A percentile compares a stretch with the other conserved stretches of the same genome.
Conservation (phyloP, 2,797 vertebrate species). For the Harpagifer antarcticus region DNA sequence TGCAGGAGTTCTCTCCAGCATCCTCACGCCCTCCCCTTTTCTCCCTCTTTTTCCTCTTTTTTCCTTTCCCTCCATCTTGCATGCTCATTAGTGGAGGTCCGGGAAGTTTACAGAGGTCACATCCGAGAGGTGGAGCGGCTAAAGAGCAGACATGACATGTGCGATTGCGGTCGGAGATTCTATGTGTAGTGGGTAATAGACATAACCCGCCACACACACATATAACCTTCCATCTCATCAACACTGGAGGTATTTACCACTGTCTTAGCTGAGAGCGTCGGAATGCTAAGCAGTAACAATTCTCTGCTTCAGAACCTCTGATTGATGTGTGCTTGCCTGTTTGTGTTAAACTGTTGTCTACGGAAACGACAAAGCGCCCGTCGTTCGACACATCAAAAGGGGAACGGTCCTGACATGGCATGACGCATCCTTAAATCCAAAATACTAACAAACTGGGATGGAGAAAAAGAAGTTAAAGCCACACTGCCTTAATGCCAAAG, state of each 20-base stretch:
- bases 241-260: slow-evolving; percentile 77
- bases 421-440: slow-evolving; percentile 67
- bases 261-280: slow-evolving; percentile 75
- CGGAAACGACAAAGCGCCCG: slow-evolving; percentile 77
- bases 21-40: slow-evolving; percentile 42
- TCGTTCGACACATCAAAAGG: slow-evolving; percentile 72
- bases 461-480: slow-evolving; percentile 41
- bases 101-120: slow-evolving; percentile 71
- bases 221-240: slow-evolving; percentile 60
- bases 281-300: slow-evolving; percentile 81
- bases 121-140: slow-evolving; percentile 49
- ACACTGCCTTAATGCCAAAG: slow-evolving; percentile 49
- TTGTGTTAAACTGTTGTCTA: slow-evolving; percentile 85
- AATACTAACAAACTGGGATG: slow-evolving; percentile 63
- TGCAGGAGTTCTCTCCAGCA: slow-evolving; percentile 79
- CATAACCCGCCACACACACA: slow-evolving; percentile 41
- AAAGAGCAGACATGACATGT: slow-evolving; percentile 66
- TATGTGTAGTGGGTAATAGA: slow-evolving; percentile 55
- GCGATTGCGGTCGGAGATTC: slow-evolving; percentile 37
- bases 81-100: slow-evolving; percentile 70
- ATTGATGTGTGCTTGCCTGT: slow-evolving; percentile 85
- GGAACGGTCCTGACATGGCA: slow-evolving; percentile 65
- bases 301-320: slow-evolving; percentile 81
- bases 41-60: slow-evolving; percentile 10
- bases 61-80: slow-evolving; percentile 59